Percentiles rank a stretch among this genome's conserved stretches.
These are phyloP conservation scores for Aphelinus atriplicis DNA, from an alignment of 1,140 invertebrate species.

Conservation along the genomic window DNA sequence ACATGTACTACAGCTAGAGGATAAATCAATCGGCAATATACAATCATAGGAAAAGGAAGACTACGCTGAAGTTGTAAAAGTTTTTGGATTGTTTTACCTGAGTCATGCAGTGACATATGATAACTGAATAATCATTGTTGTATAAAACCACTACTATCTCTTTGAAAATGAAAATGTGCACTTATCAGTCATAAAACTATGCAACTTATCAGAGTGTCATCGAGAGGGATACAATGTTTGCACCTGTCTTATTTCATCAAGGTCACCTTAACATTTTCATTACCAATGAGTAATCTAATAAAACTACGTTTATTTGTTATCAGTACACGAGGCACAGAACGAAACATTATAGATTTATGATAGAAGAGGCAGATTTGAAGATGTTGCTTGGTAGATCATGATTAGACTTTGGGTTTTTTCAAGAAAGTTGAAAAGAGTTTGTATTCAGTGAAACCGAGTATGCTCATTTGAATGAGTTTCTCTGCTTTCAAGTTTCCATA, in stretches of 20 bases:
- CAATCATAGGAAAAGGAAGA: no score
- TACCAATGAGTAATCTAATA: constrained; percentile 35
- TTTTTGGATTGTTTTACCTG: neutral
- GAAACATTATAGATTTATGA: neutral
- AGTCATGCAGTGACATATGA: neutral
- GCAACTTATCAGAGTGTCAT: constrained; percentile 29
- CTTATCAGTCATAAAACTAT: constrained; percentile 32
- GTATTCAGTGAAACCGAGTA: no score
- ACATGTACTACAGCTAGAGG: no score
- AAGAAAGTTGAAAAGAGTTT: no score
- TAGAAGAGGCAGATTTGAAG: no score
- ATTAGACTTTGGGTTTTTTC: no score
- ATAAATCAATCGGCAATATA: no score
- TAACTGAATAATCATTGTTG: constrained; percentile 3
- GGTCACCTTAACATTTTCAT: constrained; percentile 41
- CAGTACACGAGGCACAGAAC: neutral
- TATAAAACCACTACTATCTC: constrained; percentile 2
- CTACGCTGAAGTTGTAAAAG: neutral
- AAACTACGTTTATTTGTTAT: constrained; percentile 15
- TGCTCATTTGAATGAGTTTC: no score
- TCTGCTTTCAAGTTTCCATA: no score
- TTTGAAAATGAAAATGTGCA: constrained; percentile 24
- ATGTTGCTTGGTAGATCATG: no score
- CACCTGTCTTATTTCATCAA: constrained; percentile 36
- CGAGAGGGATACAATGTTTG: constrained; percentile 33